Conservation (phyloP, 2,113 vertebrate genomes). For the Lanius collurio region DNA sequence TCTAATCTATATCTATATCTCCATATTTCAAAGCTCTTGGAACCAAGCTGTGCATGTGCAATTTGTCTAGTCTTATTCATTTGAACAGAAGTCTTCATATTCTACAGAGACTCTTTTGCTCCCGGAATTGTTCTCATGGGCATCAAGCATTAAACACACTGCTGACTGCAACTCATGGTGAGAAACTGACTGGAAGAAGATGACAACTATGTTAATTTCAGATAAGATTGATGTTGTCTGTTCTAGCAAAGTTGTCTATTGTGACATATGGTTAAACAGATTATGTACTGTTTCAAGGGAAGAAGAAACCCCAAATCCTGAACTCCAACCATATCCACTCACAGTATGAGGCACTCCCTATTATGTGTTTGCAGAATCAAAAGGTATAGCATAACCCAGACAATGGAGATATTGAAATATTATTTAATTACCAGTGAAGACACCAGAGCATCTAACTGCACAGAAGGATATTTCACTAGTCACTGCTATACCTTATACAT, state of each 20-base stretch:
- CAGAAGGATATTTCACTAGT: background rate
- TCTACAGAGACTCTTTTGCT: background rate
- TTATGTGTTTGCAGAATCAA: background rate
- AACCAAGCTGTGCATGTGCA: accelerated
- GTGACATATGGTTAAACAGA: background rate
- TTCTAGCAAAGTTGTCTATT: background rate
- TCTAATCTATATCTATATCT: background rate
- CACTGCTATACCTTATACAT: background rate
- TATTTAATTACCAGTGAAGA: background rate
- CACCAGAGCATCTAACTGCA: background rate
- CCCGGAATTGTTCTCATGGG: background rate
- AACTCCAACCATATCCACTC: background rate
- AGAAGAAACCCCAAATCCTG: background rate
- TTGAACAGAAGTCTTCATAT: background rate
- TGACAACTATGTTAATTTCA: background rate
- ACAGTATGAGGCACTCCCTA: background rate
- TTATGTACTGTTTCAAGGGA: background rate
- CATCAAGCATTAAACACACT: background rate
- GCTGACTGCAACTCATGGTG: background rate
- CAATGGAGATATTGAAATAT: background rate
- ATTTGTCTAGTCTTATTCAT: background rate
- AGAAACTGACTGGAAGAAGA: background rate
- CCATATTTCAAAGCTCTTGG: background rate
- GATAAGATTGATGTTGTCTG: background rate
- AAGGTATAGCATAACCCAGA: background rate